These are phyloP conservation scores for Limnephilus lunatus DNA, from an alignment of 2,888 invertebrate genomes.

Conservation along the genomic window DNA sequence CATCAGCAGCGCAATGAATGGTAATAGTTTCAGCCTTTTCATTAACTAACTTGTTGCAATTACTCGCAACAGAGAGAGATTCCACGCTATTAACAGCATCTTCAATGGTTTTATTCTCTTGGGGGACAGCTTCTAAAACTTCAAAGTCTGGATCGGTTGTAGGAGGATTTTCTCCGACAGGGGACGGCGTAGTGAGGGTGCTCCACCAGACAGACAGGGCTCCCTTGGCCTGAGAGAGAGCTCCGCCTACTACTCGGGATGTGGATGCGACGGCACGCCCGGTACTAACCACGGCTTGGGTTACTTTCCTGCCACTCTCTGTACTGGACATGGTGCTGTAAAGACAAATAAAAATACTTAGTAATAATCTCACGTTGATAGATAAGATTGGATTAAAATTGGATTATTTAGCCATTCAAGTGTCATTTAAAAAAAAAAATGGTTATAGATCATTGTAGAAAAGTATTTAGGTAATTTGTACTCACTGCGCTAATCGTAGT, in stretches of 20 bases:
- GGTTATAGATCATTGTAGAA: not conserved
- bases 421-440: not conserved
- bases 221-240: constrained; percentile 91
- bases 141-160: constrained; percentile 60
- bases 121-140: constrained; percentile 58
- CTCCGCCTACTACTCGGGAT: constrained; percentile 82
- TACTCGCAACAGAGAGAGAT: constrained; percentile 30
- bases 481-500: constrained; percentile 92
- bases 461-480: constrained; percentile 66
- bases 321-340: constrained; percentile 94
- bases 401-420: not conserved
- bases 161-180: constrained; percentile 65
- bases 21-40: constrained; percentile 56
- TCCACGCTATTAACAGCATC: constrained; percentile 8
- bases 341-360: not conserved
- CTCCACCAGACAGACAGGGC: constrained; percentile 93
- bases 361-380: not conserved
- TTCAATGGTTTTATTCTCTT: constrained; percentile 48
- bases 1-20: constrained; percentile 55
- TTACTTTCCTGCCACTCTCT: constrained; percentile 94
- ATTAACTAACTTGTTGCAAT: constrained; percentile 23
- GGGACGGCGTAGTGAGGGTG: constrained; percentile 80
- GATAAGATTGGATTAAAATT: not conserved
- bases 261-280: constrained; percentile 89
- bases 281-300: constrained; percentile 94